Evolutionary conservation across 1,140 invertebrate species (phyloP), one percentile per base, ranked within the genome.

Genomic region (Antheraea pernyi): DNA sequence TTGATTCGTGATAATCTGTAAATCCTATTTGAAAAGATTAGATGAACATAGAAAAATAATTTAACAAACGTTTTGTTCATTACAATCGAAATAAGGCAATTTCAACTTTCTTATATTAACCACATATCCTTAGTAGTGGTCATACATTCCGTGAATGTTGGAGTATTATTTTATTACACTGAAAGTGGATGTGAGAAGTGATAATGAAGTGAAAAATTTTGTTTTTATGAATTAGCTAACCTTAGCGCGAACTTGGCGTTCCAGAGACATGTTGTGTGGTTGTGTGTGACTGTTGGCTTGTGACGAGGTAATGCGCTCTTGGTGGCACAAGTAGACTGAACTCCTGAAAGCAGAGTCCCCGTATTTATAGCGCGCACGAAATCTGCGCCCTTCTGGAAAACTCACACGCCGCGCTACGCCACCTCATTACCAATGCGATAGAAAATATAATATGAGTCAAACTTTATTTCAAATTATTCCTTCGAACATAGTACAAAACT

Each of bases 181-280:
- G 7, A 16, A 16, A 13, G 19, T 61, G 60, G 10, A 18, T 61
- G 18, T 22, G 19, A 36, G 61, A 48, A 9, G 37, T 58, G 36
- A 64, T 19, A 48, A 64, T 58, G 59, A 67, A 60, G 58, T 59
- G 60, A 30, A 53, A 61, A 37, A 16, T 36, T 63, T 36, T 46
- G n/a, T 73, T 73, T 72, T 75, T 78, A 70, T 76, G 72, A 71
- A 73, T 37, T 75, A 6, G 37, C 89, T 93, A 93, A 96, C 96
- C 95, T 96, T 96, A 84, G 94, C 94, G 83, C 95, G 94, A 88
- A 96, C 96, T 95, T 95, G 95, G 93, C 95, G 95, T 95, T 96
- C 95, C 84, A 96, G 93, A 94, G 96, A 95, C 96, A 96, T 96
- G 80, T 93, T 94, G 77, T 89, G 84, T 86, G 80, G 74, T 58